phyloP scores from a whole-genome alignment of 1,140 invertebrate genomes.

The Drosophila bipectinata region DNA sequence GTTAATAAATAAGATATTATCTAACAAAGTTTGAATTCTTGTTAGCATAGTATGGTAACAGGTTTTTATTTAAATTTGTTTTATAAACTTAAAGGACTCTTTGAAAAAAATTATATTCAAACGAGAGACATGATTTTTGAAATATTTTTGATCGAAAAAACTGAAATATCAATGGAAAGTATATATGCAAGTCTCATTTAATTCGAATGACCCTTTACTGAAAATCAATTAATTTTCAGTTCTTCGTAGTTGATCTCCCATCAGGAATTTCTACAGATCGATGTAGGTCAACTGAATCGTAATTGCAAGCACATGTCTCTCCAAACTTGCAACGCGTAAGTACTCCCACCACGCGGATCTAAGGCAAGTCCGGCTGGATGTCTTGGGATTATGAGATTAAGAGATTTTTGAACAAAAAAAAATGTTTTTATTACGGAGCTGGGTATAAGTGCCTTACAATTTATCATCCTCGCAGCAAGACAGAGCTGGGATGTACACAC shows the following conservation, averaged over 20 bases:
- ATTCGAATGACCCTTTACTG: background rate
- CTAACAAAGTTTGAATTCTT: too few species aligned
- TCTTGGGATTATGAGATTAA: conserved; percentile 62
- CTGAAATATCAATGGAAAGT: too few species aligned
- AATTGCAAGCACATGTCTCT: conserved; percentile 36
- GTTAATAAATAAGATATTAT: too few species aligned
- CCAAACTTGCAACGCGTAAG: conserved; percentile 11
- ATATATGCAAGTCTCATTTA: background rate
- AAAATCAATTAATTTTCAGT: conserved; percentile 15
- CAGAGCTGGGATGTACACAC: conserved; percentile 32
- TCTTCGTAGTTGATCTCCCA: conserved; percentile 13
- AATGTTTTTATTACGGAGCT: background rate
- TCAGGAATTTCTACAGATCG: conserved; percentile 22
- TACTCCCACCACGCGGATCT: background rate
- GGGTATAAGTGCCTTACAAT: conserved; percentile 46
- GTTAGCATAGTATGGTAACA: too few species aligned
- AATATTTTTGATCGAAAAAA: too few species aligned
- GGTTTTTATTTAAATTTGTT: background rate
- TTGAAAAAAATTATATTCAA: too few species aligned
- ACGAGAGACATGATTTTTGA: too few species aligned
- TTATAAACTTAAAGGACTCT: too few species aligned
- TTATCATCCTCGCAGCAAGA: conserved; percentile 67
- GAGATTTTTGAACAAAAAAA: conserved; percentile 48
- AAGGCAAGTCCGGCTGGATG: conserved; percentile 48
- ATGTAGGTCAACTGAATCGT: conserved; percentile 61